Base-by-base conservation (phyloP, 2,888 invertebrate genomes). In the Drosophila antonietae region DNA sequence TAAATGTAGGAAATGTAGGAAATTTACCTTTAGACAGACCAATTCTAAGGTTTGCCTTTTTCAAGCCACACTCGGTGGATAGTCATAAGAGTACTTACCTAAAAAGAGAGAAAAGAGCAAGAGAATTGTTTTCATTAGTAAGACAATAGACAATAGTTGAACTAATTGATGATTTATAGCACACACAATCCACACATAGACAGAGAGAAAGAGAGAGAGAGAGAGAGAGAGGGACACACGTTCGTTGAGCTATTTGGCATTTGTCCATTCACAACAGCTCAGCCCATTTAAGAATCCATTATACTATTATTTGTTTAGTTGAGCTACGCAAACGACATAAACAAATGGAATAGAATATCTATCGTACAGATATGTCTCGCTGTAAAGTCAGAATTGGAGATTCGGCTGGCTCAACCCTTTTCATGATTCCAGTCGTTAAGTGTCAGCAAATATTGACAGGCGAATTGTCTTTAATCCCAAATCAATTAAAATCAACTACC, bases 11-110 rank as follows among this genome's bases (percentile, higher is more conserved):
- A 23, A 43, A 35, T 31, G 28, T 14, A 20, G 14, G 1, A 51
- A 9, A 18, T 55, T 28, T 31, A 12, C 8, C 51, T 41, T 47
- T 43, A 51, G 71, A 66, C 80, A 68, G 76, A 80, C 81, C 80
- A 52, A 63, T 59, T 37, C 15, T 35, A 4, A 18, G 35, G 28
- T 56, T n/a, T 23, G 15, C 41, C 9, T 8, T 20, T 39, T 35
- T n/a, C 18, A 20, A 46, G 20, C 15, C 2, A 51, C 44, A 51
- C 28, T 55, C 23, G 33, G 14, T 23, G 4, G 44, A 20, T 1
- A n/a, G 35, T 10, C 33, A 6, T 10, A 46, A 23, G 52, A 52
- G 18, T 68, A 84, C 82, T 83, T 83, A 83, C 82, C 82, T 83
- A 73, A 52, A 83, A 83, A 31, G 59, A 39, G 63, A 39, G 66